These are phyloP conservation scores for Luperina nickerlii DNA, from an alignment of 2,888 invertebrate genomes.

Conservation along the genomic window DNA sequence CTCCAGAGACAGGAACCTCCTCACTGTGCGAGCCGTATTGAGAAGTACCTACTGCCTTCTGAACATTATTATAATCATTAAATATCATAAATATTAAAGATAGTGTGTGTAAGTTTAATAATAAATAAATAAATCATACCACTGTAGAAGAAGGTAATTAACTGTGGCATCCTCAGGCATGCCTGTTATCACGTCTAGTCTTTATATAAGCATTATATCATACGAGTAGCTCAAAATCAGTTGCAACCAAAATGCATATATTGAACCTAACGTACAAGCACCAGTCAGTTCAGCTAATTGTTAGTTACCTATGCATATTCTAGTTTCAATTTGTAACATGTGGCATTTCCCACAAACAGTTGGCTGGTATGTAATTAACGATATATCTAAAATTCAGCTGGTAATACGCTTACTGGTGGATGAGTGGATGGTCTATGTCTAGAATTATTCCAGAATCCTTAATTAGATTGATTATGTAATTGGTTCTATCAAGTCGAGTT, in stretches of 20 bases:
- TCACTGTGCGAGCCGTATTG: neutral
- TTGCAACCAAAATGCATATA: conserved; percentile 58
- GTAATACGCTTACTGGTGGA: conserved; percentile 32
- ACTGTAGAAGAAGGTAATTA: neutral
- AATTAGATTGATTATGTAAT: neutral
- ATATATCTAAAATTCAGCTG: conserved; percentile 53
- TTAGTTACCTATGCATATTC: conserved; percentile 63
- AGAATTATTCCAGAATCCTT: neutral
- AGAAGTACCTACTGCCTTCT: neutral
- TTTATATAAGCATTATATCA: conserved; percentile 16
- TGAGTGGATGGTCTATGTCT: conserved; percentile 12
- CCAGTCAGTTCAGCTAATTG: conserved; percentile 52
- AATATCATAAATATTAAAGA: no score
- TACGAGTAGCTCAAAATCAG: conserved; percentile 30
- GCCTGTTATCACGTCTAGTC: neutral
- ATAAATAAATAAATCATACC: no score
- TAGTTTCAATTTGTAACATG: conserved; percentile 62
- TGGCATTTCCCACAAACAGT: conserved; percentile 65
- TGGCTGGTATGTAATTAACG: conserved; percentile 56
- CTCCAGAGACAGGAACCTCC: no score
- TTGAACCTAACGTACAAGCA: conserved; percentile 26
- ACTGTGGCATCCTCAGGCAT: neutral
- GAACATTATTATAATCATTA: neutral
- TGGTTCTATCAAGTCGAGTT: neutral
- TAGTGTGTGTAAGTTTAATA: no score